Base-by-base conservation (phyloP, 2,888 invertebrate genomes). In the Himalopsyche anomala region DNA sequence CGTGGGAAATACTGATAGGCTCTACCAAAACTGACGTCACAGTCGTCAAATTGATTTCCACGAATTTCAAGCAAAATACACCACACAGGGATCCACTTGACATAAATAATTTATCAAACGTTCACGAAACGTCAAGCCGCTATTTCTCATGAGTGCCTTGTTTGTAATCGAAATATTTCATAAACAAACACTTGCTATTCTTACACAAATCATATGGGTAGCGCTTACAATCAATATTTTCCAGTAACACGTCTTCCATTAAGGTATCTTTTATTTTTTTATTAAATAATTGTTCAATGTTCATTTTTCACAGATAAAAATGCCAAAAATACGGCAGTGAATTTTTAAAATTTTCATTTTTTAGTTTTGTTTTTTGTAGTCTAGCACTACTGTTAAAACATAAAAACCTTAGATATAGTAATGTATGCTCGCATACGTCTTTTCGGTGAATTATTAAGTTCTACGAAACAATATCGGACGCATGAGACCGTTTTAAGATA, bases 1-100 rank as follows among this genome's bases (percentile, higher is more conserved):
- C 74, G 19, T 74, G 74, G 74, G 74, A 74, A 74, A 74, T 74
- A 12, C 74, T 74, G 74, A 74, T 74, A 62, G 62, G 74, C 15
- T 74, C 15, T 36, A 36, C 74, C 36, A 12, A 74, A 74, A 74
- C 74, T 74, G 38, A 74, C 74, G 36, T 74, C 74, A 38, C 38
- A 38, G 19, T 74, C 74, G 19, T 74, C 74, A 74, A 74, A 74
- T 74, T 74, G 74, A 74, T 74, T 74, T 74, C 38, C 36, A 74
- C 15, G 74, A 74, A 38, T 74, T 74, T 36, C 36, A 38, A 9
- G 36, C 15, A 74, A 74, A 74, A 28, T 74, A 28, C 36, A 38
- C 74, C 36, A 9, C 74, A 15, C 74, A 36, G 62, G 62, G 28
- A 62, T 19, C 19, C 28, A 28, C 28, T 62, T 62, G 62, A 62